These are phyloP conservation scores for Trematocara nigrifrons DNA, from an alignment of 2,113 vertebrate species.

Conservation along the genomic window DNA sequence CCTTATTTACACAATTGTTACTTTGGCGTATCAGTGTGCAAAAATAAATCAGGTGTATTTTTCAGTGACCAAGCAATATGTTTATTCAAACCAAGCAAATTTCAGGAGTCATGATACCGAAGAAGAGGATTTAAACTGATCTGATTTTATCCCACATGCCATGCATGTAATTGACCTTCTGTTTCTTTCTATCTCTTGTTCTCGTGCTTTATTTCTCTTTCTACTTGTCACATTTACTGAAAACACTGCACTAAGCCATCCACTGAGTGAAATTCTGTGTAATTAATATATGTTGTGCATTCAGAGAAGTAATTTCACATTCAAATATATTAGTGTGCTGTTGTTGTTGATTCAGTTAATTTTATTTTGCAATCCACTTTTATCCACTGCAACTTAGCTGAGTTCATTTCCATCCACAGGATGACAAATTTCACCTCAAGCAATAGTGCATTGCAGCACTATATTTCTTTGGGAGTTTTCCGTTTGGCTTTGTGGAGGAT, in stretches of 20 bases:
- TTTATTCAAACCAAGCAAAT: not conserved
- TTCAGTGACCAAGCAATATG: not conserved
- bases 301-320: not conserved
- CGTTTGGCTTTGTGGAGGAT: not conserved
- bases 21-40: not conserved
- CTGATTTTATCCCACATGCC: conserved; percentile 27
- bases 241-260: not conserved
- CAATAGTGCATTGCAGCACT: not conserved
- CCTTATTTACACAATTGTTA: not conserved
- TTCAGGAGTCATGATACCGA: not conserved
- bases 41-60: not conserved
- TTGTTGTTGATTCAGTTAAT: not conserved
- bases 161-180: conserved; percentile 41
- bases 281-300: not conserved
- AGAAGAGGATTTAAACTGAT: conserved; percentile 22
- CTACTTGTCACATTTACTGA: not conserved
- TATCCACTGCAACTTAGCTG: not conserved
- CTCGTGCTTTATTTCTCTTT: not conserved
- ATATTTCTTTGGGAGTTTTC: not conserved
- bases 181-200: not conserved
- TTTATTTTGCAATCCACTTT: not conserved
- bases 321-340: not conserved
- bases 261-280: not conserved
- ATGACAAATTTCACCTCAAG: not conserved
- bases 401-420: not conserved